These are phyloP conservation scores for Nomada fucata DNA, from an alignment of 2,888 invertebrate species.

Conservation along the genomic window DNA sequence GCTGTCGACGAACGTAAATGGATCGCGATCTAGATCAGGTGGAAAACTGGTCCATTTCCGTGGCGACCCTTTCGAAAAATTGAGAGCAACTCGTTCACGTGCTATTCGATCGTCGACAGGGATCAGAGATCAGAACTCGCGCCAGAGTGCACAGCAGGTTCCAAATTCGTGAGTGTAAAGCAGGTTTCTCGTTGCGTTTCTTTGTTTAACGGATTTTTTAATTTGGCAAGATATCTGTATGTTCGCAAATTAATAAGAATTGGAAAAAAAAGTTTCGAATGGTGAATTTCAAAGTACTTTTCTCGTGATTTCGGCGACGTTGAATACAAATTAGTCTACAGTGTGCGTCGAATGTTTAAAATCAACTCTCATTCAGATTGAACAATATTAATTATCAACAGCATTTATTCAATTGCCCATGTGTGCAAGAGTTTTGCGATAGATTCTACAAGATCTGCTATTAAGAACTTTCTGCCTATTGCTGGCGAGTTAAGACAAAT, in stretches of 20 bases:
- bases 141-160: constrained; percentile 46
- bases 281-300: neutral
- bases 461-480: no score
- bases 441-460: no score
- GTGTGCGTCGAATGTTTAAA: no score
- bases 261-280: neutral
- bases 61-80: constrained; percentile 45
- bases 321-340: no score
- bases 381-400: no score
- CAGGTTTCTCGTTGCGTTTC: constrained; percentile 13
- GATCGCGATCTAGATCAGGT: constrained; percentile 81
- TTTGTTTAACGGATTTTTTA: neutral
- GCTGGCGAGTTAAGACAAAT: neutral
- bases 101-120: constrained; percentile 38
- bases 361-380: no score
- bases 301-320: no score
- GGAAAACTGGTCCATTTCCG: constrained; percentile 81
- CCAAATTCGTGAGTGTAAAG: neutral
- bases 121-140: constrained; percentile 66
- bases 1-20: constrained; percentile 72
- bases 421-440: no score
- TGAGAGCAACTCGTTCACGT: constrained; percentile 44
- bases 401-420: no score
- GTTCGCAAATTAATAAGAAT: no score
- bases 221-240: neutral